These are phyloP conservation scores for Bujurquina vittata DNA, from an alignment of 2,113 vertebrate genomes.

Conservation along the genomic window DNA sequence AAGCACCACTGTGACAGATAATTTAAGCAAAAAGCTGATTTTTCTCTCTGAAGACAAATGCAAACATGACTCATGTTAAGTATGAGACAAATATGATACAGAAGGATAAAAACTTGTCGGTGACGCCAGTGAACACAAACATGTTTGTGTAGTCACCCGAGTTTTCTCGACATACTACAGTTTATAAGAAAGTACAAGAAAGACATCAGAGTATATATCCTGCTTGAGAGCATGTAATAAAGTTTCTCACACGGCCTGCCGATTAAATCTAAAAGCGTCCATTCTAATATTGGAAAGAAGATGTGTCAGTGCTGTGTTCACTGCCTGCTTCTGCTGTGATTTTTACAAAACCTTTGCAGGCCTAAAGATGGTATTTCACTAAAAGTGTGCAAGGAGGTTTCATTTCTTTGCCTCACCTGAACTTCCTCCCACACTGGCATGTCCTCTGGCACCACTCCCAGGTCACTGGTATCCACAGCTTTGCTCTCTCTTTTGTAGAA, in stretches of 20 bases:
- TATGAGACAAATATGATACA: not conserved
- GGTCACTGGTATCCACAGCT: constrained; percentile 90
- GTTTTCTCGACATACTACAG: not conserved
- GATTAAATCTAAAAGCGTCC: not conserved
- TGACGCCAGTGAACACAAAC: not conserved
- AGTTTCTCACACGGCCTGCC: not conserved
- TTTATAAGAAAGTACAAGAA: not conserved
- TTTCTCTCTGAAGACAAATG: no score
- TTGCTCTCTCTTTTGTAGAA: constrained; percentile 79
- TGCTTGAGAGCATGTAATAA: not conserved
- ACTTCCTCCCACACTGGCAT: constrained; percentile 87
- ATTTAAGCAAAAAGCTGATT: no score
- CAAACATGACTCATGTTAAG: no score
- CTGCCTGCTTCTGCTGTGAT: not conserved
- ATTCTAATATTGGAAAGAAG: not conserved
- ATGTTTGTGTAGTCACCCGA: not conserved
- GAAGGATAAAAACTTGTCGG: not conserved
- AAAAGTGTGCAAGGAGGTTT: not conserved
- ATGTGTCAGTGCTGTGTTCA: not conserved
- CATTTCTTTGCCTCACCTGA: constrained; percentile 64
- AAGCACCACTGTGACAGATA: not conserved
- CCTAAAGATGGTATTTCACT: not conserved
- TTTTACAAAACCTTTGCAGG: not conserved
- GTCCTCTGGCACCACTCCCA: constrained; percentile 79
- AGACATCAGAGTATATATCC: not conserved